These are phyloP conservation scores for Embidobia sp. DNA, from an alignment of 2,888 invertebrate species.

Conservation along the genomic window DNA sequence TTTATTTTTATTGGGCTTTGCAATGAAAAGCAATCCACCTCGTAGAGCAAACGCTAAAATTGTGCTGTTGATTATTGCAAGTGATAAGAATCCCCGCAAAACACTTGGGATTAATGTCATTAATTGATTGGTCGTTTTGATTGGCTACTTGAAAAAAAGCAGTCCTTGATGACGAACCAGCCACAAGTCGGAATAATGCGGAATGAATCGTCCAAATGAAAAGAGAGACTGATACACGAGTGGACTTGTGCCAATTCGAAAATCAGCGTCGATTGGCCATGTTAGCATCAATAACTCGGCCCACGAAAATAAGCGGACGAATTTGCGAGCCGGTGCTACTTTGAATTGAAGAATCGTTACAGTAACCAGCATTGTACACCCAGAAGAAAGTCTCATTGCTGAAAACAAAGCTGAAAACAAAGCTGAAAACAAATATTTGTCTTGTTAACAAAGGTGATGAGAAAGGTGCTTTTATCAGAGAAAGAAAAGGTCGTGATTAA, in stretches of 20 bases:
- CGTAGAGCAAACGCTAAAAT: no score
- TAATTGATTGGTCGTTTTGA: slow-evolving; percentile 17
- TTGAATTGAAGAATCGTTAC: no score
- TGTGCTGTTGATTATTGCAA: not conserved
- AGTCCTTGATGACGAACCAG: slow-evolving; percentile 10
- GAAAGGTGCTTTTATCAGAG: slow-evolving; percentile 15
- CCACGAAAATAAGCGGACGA: no score
- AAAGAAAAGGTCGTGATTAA: slow-evolving; percentile 21
- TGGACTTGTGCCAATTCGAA: not conserved
- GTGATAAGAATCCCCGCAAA: not conserved
- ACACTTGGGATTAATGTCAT: slow-evolving; percentile 11
- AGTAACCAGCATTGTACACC: slow-evolving; percentile 1
- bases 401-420: no score
- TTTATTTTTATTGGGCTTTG: no score
- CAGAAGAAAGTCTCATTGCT: no score
- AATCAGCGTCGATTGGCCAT: slow-evolving; percentile 12
- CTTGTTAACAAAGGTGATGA: slow-evolving; percentile 26
- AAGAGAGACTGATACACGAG: not conserved
- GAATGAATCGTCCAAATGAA: slow-evolving; percentile 7
- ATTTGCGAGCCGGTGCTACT: no score
- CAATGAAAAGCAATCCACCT: no score
- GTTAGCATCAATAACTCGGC: slow-evolving; percentile 8
- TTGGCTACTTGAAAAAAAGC: slow-evolving; percentile 20
- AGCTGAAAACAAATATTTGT: slow-evolving; percentile 36
- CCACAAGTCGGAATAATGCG: slow-evolving; percentile 5